Conservation (phyloP, 2,888 invertebrate species). For the Tenthredo scrophulariae region DNA sequence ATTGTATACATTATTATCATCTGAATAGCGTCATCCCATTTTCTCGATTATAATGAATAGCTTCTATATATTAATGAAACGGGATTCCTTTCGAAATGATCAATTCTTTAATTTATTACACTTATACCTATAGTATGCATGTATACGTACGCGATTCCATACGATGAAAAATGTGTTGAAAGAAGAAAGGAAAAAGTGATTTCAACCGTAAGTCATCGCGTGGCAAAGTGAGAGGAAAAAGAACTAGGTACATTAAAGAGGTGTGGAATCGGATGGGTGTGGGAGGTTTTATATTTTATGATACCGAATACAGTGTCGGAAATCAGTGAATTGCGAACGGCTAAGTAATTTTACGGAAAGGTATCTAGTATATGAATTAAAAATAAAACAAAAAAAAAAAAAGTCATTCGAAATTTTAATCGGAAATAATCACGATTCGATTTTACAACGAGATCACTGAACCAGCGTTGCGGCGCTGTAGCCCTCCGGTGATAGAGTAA, state of each 20-base stretch:
- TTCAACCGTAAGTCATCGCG: neutral
- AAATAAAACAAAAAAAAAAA: too few relatives aligned
- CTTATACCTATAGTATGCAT: neutral
- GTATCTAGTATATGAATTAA: too few relatives aligned
- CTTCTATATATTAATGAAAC: neutral
- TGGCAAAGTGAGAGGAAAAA: neutral
- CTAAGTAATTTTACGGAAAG: neutral
- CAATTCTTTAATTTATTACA: neutral
- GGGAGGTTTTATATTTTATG: conserved; percentile 33
- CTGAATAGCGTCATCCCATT: neutral
- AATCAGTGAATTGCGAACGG: neutral
- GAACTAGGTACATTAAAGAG: neutral
- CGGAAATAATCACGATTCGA: neutral
- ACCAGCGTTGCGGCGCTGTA: neutral
- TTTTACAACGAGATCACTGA: neutral
- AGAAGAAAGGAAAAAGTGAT: neutral
- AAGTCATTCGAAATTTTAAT: neutral
- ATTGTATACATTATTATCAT: neutral
- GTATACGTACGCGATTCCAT: neutral
- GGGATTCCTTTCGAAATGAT: neutral
- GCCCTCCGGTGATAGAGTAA: neutral
- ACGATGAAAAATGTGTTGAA: neutral
- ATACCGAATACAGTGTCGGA: neutral
- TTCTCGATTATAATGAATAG: conserved; percentile 1
- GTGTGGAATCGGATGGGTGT: conserved; percentile 24